Evolutionary conservation across 2,113 vertebrate species (phyloP).

Genomic region (Euleptes europaea): DNA sequence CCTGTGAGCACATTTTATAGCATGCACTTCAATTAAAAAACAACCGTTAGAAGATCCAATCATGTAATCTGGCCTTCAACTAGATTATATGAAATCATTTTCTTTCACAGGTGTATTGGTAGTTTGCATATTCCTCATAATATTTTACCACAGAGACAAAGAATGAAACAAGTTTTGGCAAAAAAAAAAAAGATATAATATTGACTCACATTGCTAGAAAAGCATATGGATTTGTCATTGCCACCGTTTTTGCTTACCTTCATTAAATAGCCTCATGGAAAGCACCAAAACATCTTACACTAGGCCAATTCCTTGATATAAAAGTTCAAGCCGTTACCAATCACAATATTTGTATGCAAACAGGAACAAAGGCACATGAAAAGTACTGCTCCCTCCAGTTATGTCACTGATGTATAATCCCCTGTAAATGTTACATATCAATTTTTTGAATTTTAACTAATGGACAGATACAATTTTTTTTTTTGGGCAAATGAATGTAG

Average conservation of each 20-base stretch:
- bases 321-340: neutral
- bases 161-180: neutral
- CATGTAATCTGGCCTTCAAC: neutral
- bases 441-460: neutral
- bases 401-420: neutral
- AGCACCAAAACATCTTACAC: neutral
- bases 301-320: neutral
- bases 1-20: too few relatives aligned
- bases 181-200: neutral
- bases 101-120: neutral
- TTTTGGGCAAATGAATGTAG: neutral
- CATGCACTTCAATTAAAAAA: too few relatives aligned
- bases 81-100: neutral
- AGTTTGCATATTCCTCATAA: neutral
- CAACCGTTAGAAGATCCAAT: too few relatives aligned
- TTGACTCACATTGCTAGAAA: neutral
- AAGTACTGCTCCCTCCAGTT: neutral
- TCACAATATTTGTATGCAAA: rapidly evolving
- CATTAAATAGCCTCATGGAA: neutral
- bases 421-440: neutral
- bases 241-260: neutral
- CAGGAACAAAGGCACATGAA: neutral
- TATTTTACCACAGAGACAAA: neutral
- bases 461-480: neutral
- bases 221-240: neutral